Base-by-base conservation (phyloP, 2,888 invertebrate species). In the Brenthis hecate region DNA sequence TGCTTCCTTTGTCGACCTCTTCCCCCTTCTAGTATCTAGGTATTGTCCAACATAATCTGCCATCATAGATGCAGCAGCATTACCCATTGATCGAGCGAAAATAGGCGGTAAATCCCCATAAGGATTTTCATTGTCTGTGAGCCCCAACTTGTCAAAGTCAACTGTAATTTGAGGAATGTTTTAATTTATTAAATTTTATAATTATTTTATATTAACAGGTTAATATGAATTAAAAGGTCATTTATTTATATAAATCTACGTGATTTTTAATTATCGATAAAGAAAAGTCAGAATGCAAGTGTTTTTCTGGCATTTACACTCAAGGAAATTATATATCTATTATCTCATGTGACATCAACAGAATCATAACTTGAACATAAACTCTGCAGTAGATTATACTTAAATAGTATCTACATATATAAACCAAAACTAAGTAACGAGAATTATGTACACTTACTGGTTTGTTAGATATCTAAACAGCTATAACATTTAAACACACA, bases 41-140 rank as follows among this genome's bases (percentile, higher is more conserved):
- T 96, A 95, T 65, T 95, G 94, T 1, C 96, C 94, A 36, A 97
- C 94, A 80, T 97, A 97, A 77, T 96, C 95, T 0, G 96, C 95
- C 84, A 95, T 89, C 73, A 95, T 84, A 66, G 94, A 93, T 0
- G 96, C 95, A 0, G 96, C 96, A 11, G 95, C 94, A 74, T 95
- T 93, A 5, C 97, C 96, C 94, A 97, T 95, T 5, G 96, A 96
- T 72, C 97, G 91, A 1, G 96, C 95, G 75, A 97, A 94, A 5
- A 96, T 91, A 0, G 96, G 96, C 0, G 97, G 97, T 67, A 97
- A 85, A 56, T 95, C 95, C 16, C 97, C 97, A 80, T 96, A 95
- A 0, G 97, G 97, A 88, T 97, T 97, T 82, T 97, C 96, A 82
- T 97, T 97, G 82, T 97, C 97, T n/a, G 97, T 97, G 76, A 97